Evolutionary conservation across 2,113 vertebrate genomes (phyloP).

Genomic region (Etia nguti): DNA sequence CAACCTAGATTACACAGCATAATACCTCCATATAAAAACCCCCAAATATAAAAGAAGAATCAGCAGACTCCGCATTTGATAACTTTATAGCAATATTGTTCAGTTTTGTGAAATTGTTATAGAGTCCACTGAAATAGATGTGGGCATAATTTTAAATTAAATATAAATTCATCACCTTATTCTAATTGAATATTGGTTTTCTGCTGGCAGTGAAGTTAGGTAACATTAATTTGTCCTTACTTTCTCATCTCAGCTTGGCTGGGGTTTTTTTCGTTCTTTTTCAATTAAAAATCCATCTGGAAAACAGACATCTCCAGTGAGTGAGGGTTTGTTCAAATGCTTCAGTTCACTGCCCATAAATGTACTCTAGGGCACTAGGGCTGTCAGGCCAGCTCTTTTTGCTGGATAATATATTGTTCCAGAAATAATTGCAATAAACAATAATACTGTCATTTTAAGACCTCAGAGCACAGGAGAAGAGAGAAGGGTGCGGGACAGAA

Average conservation of each 20-base stretch:
- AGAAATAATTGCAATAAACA: neutral
- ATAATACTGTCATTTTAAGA: neutral
- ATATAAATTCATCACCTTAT: neutral
- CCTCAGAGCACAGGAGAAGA: neutral
- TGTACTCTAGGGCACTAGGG: neutral
- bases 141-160: neutral
- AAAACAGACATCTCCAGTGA: neutral
- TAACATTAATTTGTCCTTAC: neutral
- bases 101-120: neutral
- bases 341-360: neutral
- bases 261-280: rapidly evolving
- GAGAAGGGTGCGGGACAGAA: neutral
- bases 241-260: neutral
- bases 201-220: neutral
- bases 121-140: neutral
- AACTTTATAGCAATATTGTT: neutral
- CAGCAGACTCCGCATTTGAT: neutral
- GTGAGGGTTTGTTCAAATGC: neutral
- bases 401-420: neutral
- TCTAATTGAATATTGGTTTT: neutral
- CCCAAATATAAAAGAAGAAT: neutral
- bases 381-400: neutral
- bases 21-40: neutral
- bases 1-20: neutral
- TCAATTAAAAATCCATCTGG: neutral